Conservation (phyloP, 2,113 vertebrate genomes). For the Chascanopsetta lugubris region DNA sequence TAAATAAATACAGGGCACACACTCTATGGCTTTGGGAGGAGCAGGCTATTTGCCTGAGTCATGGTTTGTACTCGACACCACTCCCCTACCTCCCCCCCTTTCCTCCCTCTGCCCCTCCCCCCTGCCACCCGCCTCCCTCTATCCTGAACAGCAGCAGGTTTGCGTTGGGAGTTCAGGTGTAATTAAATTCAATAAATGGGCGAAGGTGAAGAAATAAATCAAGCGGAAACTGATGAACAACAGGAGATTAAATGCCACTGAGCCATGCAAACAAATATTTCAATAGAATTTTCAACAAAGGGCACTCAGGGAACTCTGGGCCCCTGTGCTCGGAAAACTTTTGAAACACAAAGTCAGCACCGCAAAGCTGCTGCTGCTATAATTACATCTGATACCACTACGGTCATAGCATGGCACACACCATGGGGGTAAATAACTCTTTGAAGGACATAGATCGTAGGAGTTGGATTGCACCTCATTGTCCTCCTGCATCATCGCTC, state of each 20-base stretch:
- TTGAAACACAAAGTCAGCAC: conserved; percentile 55
- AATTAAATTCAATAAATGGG: conserved; percentile 88
- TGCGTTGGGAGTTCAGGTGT: conserved; percentile 78
- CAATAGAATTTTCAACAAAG: conserved; percentile 80
- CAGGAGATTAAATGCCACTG: conserved; percentile 85
- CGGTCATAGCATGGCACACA: conserved; percentile 48
- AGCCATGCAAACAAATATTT: conserved; percentile 85
- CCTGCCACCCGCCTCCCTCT: conserved; percentile 45
- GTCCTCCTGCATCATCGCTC: conserved; percentile 53
- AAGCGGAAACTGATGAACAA: conserved; percentile 86
- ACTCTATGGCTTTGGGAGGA: conserved; percentile 55
- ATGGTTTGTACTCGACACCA: conserved; percentile 44
- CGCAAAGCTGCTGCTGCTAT: conserved; percentile 18
- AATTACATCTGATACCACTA: conserved; percentile 42
- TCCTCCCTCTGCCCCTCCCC: conserved; percentile 37
- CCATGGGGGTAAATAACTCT: conserved; percentile 59
- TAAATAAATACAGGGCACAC: conserved; percentile 47
- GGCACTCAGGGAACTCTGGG: conserved; percentile 62
- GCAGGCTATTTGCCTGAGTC: conserved; percentile 70
- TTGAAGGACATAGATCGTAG: conserved; percentile 55
- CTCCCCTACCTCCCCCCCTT: conserved; percentile 39
- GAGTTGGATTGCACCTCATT: conserved; percentile 57
- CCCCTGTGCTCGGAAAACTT: conserved; percentile 53
- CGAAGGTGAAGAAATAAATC: conserved; percentile 86
- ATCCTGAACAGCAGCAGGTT: conserved; percentile 65